Percentiles rank a stretch among this genome's conserved stretches.
phyloP scores from a whole-genome alignment of 2,113 vertebrate species.

The Nanorana parkeri region DNA sequence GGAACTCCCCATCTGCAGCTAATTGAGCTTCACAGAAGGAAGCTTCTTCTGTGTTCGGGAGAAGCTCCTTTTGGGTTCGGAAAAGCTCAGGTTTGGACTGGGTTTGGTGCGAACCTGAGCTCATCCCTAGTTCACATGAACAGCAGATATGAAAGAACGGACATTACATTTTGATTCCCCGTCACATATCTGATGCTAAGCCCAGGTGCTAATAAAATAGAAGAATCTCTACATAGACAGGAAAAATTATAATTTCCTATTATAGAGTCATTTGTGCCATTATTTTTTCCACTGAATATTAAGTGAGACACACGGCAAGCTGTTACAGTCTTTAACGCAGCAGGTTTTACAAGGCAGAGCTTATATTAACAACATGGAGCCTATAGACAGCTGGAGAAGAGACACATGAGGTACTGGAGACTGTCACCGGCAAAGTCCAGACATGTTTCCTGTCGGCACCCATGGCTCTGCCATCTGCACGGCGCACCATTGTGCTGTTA shows the following conservation, averaged over 20 bases:
- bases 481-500: not conserved
- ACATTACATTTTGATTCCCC: too few relatives aligned
- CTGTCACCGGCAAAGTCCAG: conserved; percentile 31
- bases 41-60: too few relatives aligned
- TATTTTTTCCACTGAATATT: conserved; percentile 36
- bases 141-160: too few relatives aligned
- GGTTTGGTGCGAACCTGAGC: too few relatives aligned
- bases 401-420: conserved; percentile 39
- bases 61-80: too few relatives aligned
- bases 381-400: conserved; percentile 33
- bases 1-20: too few relatives aligned
- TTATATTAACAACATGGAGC: conserved; percentile 41
- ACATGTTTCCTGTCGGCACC: conserved; percentile 35
- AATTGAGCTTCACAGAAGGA: too few relatives aligned
- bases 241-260: not conserved
- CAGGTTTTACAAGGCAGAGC: conserved; percentile 5
- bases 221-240: not conserved
- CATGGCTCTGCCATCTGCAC: conserved; percentile 37
- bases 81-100: too few relatives aligned
- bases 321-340: conserved; percentile 38
- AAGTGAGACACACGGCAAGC: conserved; percentile 42
- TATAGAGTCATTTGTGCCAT: conserved; percentile 8
- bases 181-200: too few relatives aligned
- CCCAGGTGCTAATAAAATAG: not conserved
- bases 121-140: too few relatives aligned